Conservation (phyloP, 2,888 invertebrate genomes). For the Drosophila merina region DNA sequence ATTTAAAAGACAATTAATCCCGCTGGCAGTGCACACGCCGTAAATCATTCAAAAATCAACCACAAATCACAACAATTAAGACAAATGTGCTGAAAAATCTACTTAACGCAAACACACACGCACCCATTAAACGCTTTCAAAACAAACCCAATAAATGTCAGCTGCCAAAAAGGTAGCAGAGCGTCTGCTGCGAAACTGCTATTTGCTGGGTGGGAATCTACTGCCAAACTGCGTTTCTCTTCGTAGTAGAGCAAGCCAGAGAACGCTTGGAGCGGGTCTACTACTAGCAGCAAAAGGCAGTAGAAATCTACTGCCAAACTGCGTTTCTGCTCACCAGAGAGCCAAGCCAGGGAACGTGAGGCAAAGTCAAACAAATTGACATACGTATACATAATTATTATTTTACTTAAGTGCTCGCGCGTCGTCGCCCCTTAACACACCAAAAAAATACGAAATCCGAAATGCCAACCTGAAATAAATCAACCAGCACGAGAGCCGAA, state of each 20-base stretch:
- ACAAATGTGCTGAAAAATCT: slow-evolving; percentile 79
- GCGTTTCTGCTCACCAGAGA: slow-evolving; percentile 17
- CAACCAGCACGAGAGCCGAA: slow-evolving; percentile 56
- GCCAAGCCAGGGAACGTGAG: slow-evolving; percentile 56
- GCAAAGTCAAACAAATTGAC: slow-evolving; percentile 82
- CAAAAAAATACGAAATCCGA: slow-evolving; percentile 77
- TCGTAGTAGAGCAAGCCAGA: too few relatives aligned
- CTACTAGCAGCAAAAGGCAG: slow-evolving; percentile 21
- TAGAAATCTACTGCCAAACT: slow-evolving; percentile 48
- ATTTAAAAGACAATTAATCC: slow-evolving; percentile 71
- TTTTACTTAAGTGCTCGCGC: slow-evolving; percentile 82
- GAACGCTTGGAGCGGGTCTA: background rate
- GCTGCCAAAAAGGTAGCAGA: slow-evolving; percentile 52
- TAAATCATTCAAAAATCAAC: slow-evolving; percentile 80
- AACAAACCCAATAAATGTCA: slow-evolving; percentile 80
- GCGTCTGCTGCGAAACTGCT: slow-evolving; percentile 23
- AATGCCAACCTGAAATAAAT: slow-evolving; percentile 81
- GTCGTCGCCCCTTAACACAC: slow-evolving; percentile 79
- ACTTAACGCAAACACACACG: slow-evolving; percentile 62
- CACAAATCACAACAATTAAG: slow-evolving; percentile 78
- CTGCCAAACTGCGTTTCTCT: too few relatives aligned
- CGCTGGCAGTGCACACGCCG: slow-evolving; percentile 43
- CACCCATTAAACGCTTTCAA: slow-evolving; percentile 74
- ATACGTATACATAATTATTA: slow-evolving; percentile 81
- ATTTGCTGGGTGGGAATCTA: too few relatives aligned